Evolutionary conservation across 2,888 invertebrate genomes (phyloP).

Genomic region (Carterocephalus palaemon): DNA sequence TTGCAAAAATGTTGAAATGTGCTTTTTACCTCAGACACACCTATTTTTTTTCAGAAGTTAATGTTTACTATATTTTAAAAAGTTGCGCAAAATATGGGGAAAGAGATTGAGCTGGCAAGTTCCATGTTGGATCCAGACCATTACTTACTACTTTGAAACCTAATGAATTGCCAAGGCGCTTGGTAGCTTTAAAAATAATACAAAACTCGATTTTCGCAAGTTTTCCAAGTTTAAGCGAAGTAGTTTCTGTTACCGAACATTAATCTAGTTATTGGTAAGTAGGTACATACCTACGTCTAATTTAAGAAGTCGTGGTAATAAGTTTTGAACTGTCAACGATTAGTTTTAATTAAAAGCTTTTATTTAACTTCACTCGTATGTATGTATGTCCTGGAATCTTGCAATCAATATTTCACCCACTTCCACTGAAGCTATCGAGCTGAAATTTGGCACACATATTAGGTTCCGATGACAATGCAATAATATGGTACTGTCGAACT

Average conservation of each 20-base stretch:
- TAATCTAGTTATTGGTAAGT: slow-evolving; percentile 61
- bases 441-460: no score
- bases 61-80: slow-evolving; percentile 11
- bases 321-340: slow-evolving; percentile 22
- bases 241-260: slow-evolving; percentile 70
- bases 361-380: no score
- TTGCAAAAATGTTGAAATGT: no score
- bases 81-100: slow-evolving; percentile 3
- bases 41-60: slow-evolving; percentile 1
- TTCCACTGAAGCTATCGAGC: no score
- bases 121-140: slow-evolving; percentile 54
- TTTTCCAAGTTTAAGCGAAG: slow-evolving; percentile 56
- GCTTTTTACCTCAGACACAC: no score
- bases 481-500: no score
- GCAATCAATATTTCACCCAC: no score
- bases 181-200: slow-evolving; percentile 70
- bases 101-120: slow-evolving; percentile 32
- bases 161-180: slow-evolving; percentile 72
- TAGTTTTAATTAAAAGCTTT: slow-evolving; percentile 14
- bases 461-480: no score
- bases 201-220: slow-evolving; percentile 62
- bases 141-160: slow-evolving; percentile 52
- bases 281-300: no score
- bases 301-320: slow-evolving; percentile 24
- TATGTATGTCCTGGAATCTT: no score